These are phyloP conservation scores for Tragelaphus strepsiceros DNA, from an alignment of 2,113 vertebrate genomes.

Conservation along the genomic window DNA sequence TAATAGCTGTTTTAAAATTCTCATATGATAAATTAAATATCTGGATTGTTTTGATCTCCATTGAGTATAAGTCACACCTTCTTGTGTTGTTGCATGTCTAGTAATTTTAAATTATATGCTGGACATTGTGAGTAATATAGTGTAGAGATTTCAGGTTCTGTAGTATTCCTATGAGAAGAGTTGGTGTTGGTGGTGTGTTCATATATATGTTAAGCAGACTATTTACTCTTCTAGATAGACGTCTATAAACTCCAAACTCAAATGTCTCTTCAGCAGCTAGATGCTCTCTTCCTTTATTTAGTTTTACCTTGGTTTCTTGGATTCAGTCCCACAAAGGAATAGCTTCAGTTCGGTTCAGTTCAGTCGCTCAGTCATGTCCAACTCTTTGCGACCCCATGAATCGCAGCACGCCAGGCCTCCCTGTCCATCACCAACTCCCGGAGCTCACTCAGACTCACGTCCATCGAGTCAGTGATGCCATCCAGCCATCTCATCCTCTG, in stretches of 20 bases:
- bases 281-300: background rate
- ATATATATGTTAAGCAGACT: background rate
- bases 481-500: no score
- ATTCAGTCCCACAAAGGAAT: background rate
- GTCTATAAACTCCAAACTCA: background rate
- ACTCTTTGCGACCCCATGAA: no score
- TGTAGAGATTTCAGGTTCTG: background rate
- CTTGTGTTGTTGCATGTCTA: background rate
- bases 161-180: background rate
- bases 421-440: no score
- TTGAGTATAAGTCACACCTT: background rate
- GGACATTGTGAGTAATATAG: background rate
- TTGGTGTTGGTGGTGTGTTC: background rate
- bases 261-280: background rate
- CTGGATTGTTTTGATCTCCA: background rate
- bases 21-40: background rate
- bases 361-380: no score
- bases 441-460: no score
- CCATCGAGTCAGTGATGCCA: no score
- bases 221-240: background rate
- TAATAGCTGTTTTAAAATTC: constrained; percentile 7
- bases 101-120: background rate
- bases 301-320: background rate
- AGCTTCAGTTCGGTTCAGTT: no score
- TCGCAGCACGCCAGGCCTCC: no score